These are phyloP conservation scores for Stratiomys singularior DNA, from an alignment of 2,888 invertebrate genomes.

Conservation along the genomic window DNA sequence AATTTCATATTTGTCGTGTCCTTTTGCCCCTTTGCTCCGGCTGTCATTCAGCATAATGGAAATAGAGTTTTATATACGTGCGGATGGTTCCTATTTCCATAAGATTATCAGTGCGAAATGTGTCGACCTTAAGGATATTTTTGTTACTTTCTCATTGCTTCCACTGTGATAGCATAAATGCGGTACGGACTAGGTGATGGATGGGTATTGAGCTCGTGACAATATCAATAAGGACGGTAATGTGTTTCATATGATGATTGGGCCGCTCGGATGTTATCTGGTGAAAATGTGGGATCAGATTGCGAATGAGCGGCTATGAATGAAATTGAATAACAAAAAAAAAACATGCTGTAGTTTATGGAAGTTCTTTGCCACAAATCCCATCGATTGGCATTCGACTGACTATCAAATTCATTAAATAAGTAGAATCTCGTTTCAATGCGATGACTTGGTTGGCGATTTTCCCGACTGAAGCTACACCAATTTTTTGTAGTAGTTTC, in stretches of 20 bases:
- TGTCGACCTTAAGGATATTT: not conserved
- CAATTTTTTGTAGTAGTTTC: too few species aligned
- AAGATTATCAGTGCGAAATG: not conserved
- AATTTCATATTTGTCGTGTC: constrained; percentile 44
- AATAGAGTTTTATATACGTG: constrained; percentile 12
- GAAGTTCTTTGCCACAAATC: too few species aligned
- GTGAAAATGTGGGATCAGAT: constrained; percentile 8
- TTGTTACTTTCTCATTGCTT: constrained; percentile 3
- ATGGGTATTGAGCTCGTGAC: constrained; percentile 30
- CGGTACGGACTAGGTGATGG: constrained; percentile 31
- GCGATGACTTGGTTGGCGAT: too few species aligned
- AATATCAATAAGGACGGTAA: constrained; percentile 25
- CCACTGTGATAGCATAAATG: constrained; percentile 27
- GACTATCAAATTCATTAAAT: too few species aligned
- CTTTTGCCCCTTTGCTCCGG: constrained; percentile 39
- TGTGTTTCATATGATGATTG: constrained; percentile 38
- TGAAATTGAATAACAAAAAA: too few species aligned
- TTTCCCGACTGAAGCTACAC: too few species aligned
- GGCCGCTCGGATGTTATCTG: constrained; percentile 32
- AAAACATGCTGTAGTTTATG: too few species aligned
- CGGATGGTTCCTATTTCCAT: not conserved
- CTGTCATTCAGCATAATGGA: constrained; percentile 32
- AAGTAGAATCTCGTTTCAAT: too few species aligned
- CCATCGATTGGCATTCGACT: too few species aligned
- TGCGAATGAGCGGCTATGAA: not conserved